These are phyloP conservation scores for Mythimna loreyi DNA, from an alignment of 2,888 invertebrate genomes.

Conservation along the genomic window DNA sequence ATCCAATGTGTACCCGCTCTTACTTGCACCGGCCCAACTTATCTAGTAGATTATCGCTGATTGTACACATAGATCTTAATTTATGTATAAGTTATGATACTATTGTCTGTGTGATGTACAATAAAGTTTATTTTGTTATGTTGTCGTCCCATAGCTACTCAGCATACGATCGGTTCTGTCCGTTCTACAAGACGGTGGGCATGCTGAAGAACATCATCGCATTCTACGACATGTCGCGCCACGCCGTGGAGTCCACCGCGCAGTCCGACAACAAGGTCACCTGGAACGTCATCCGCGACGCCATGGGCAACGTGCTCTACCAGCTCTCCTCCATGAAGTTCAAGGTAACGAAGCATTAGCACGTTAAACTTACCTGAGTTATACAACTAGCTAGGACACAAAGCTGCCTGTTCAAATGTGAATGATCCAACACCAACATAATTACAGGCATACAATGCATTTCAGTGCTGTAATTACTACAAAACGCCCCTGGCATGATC, in stretches of 20 bases:
- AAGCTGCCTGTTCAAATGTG: too few species aligned
- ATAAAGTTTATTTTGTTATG: not conserved
- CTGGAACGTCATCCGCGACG: constrained; percentile 99
- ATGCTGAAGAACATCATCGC: constrained; percentile 99
- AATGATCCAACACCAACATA: too few species aligned
- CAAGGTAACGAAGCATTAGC: constrained; percentile 23
- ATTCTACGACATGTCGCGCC: constrained; percentile 99
- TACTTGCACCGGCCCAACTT: too few species aligned
- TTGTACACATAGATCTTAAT: too few species aligned
- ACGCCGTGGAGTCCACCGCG: constrained; percentile 99
- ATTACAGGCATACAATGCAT: too few species aligned
- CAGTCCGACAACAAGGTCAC: constrained; percentile 99
- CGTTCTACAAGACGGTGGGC: constrained; percentile 99
- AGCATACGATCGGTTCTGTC: constrained; percentile 99
- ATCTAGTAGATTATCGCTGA: too few species aligned
- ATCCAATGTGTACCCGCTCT: too few species aligned
- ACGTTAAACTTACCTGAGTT: too few species aligned
- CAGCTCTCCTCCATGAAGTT: constrained; percentile 97
- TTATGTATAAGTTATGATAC: too few species aligned
- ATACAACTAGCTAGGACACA: too few species aligned
- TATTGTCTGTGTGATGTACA: too few species aligned
- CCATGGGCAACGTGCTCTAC: constrained; percentile 98
- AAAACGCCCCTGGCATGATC: not conserved
- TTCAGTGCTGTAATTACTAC: too few species aligned
- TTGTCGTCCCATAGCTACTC: constrained; percentile 92